Evolutionary conservation across 2,113 vertebrate species (phyloP).

Genomic region (Grallaria varia): DNA sequence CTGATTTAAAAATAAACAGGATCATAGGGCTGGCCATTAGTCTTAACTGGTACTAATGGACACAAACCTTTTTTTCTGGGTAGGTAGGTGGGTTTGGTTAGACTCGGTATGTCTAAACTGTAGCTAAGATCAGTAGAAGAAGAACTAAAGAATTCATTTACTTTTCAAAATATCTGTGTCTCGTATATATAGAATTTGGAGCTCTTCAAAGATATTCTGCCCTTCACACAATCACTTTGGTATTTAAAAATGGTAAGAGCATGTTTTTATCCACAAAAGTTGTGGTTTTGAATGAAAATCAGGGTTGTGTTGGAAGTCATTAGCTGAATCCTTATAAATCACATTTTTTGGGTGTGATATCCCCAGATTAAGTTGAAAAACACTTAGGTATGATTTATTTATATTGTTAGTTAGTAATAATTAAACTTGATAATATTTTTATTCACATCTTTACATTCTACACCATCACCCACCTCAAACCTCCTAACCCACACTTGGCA

Average conservation of each 20-base stretch:
- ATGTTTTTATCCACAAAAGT: background rate
- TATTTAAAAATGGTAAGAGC: background rate
- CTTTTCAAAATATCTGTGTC: background rate
- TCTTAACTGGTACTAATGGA: background rate
- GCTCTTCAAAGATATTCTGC: background rate
- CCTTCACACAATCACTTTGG: background rate
- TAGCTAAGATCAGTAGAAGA: background rate
- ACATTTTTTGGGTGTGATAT: background rate
- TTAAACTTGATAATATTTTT: background rate
- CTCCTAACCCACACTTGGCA: background rate
- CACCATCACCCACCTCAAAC: background rate
- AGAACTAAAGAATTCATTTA: background rate
- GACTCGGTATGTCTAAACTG: background rate
- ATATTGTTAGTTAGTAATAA: background rate
- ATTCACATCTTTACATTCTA: background rate
- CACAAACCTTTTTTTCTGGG: background rate
- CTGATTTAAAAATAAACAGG: constrained; percentile 62
- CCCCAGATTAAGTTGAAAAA: background rate
- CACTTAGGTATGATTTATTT: background rate
- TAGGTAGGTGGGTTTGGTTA: background rate
- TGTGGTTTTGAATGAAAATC: background rate
- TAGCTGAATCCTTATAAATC: background rate
- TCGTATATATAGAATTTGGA: background rate
- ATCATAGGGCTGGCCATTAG: background rate
- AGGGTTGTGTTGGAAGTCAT: background rate